Evolutionary conservation across 2,113 vertebrate species (phyloP), one percentile per base, ranked within the genome.

Genomic region (Oncorhynchus nerka): DNA sequence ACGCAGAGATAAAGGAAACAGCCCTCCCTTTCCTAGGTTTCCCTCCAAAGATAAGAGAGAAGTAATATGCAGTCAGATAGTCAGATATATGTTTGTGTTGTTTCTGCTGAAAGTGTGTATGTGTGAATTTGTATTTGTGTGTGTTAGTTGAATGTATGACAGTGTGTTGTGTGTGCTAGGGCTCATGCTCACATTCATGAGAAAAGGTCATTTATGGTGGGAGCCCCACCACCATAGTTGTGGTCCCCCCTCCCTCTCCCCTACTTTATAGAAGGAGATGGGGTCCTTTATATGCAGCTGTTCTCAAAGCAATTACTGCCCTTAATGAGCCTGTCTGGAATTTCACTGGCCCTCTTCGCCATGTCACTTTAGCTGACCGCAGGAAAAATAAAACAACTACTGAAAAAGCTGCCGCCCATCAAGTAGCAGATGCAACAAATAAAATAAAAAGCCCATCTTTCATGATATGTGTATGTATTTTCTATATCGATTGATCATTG

Each of bases 251-350:
- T n/a, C 72, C 70, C 87, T 20, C 24, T 39, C 55, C 13, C 59
- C 64, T 66, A 48, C 68, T 75, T 68, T 81, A 75, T 64, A 81
- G 81, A 73, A 73, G 82, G 83, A 72, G 80, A 79, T 82, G 83
- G 75, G 45, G 34, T 72, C 85, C 82, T 89, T 87, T 80, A 89
- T 79, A 81, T 83, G 78, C 71, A 74, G 80, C 79, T 85, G 78
- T 85, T 88, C 78, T 64, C 77, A 80, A 77, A 80, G 83, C 84
- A 86, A 86, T 90, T 87, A 87, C 80, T 77, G 84, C 48, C 83
- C 87, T 86, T 90, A 90, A 90, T 90, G 86, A 89, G 81, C 79
- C 79, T 77, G 77, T 85, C 87, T 87, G 85, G 85, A 85, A 80
- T 84, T 83, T 86, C 86, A 85, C 85, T 67, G 75, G 15, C 74